Evolutionary conservation across 2,113 vertebrate genomes (phyloP).

Genomic region (Rhombomys opimus): DNA sequence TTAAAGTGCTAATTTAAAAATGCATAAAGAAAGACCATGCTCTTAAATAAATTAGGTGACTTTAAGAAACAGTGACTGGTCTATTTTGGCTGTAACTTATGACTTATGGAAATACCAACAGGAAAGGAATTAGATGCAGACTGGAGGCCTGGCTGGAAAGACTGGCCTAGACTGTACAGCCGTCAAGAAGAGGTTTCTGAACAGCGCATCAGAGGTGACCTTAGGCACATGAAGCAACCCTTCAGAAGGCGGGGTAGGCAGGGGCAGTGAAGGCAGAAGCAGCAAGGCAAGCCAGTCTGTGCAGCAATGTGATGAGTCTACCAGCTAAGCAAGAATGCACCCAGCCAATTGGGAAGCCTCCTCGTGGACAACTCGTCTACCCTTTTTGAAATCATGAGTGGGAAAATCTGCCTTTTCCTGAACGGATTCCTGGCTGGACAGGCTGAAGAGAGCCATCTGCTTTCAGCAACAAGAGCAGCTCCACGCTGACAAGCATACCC

Average conservation of each 20-base stretch:
- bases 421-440: background rate
- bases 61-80: background rate
- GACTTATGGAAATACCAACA: background rate
- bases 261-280: background rate
- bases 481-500: background rate
- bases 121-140: background rate
- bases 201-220: background rate
- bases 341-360: background rate
- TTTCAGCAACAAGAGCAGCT: background rate
- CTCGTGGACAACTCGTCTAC: background rate
- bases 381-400: background rate
- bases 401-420: conserved; percentile 67
- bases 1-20: conserved; percentile 26
- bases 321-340: conserved; percentile 12
- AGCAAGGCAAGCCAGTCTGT: background rate
- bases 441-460: conserved; percentile 39
- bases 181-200: background rate
- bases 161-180: background rate
- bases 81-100: background rate
- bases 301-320: background rate
- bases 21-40: conserved; percentile 2
- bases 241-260: background rate
- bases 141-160: background rate
- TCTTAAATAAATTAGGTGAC: background rate
- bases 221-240: background rate